A percentile compares a stretch with the other conserved stretches of the same genome.
Conservation (phyloP, 2,113 vertebrate species). For the Lichenostomus cassidix region DNA sequence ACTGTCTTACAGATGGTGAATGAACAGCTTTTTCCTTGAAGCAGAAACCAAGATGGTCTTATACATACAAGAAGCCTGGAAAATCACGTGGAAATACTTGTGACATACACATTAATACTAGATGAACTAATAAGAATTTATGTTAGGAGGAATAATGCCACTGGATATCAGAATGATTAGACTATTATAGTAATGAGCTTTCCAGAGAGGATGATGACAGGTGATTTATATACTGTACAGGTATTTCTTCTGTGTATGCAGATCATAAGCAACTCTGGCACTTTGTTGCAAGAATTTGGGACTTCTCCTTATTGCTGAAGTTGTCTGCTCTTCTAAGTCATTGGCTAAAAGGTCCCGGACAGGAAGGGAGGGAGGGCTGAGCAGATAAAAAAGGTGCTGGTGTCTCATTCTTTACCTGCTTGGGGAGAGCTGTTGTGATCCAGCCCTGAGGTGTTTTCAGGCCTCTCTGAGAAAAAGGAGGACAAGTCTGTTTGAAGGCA, state of each 20-base stretch:
- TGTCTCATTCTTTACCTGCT: not conserved
- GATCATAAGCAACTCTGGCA: not conserved
- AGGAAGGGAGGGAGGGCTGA: not conserved
- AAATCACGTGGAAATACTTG: not conserved
- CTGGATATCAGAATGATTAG: slow-evolving; percentile 27
- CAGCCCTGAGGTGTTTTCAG: not conserved
- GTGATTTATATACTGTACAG: slow-evolving; percentile 2
- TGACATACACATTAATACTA: slow-evolving; percentile 4
- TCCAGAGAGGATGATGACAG: not conserved
- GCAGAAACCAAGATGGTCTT: not conserved
- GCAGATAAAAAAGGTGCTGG: not conserved
- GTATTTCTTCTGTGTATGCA: not conserved
- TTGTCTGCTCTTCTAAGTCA: not conserved
- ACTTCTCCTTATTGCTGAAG: not conserved
- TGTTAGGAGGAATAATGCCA: not conserved
- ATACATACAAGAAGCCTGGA: not conserved
- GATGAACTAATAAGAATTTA: slow-evolving; percentile 27
- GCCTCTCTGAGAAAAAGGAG: not conserved
- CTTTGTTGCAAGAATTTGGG: not conserved
- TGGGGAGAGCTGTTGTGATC: not conserved
- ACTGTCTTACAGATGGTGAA: not conserved
- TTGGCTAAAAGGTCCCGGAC: not conserved
- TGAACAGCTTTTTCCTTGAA: not conserved
- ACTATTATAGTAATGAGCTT: slow-evolving; percentile 37
- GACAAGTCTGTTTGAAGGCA: not conserved